Evolutionary conservation across 2,797 vertebrate genomes (phyloP), one percentile per base, ranked within the genome.

Genomic region (Hemitrygon akajei): DNA sequence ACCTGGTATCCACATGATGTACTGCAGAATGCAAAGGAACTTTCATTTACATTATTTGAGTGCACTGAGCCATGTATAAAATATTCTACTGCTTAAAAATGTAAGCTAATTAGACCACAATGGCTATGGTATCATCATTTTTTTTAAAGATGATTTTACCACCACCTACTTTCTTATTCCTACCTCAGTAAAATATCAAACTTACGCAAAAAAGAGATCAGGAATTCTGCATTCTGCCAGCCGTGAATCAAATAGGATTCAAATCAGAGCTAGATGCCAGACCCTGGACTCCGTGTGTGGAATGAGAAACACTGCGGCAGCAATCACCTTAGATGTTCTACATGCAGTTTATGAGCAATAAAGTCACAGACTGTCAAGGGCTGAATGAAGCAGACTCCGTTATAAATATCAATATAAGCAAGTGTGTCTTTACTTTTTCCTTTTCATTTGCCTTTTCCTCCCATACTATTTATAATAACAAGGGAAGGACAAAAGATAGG

Each of bases 1-100:
- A 47, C 91, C 91, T 73, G 71, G 91, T 76, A 75, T 47, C 91
- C 27, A n/a, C 91, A 75, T 27, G 27, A 75, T 47, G 91, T n/a
- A 93, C 22, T 93, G 91, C 91, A 93, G 71, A 76, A n/a, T 16
- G 47, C 91, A 75, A n/a, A 27, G 40, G 10, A 58, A 56, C 22
- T 89, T 66, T 18, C 1, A 16, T 56, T 75, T 56, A 69, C n/a
- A 66, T 69, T 89, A 60, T 69, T 89, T 69, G n/a, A 2, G 7
- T 22, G 71, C 40, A 27, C 22, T 92, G 71, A 75, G 10, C 37
- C 22, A 47, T 56, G 69, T 66, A 89, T 37, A 66, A 89, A 66
- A 69, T 34, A 89, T 89, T 89, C 12, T 66, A 37, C 12, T 75
- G 47, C 7, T 75, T 75, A 73, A n/a, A 92, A 92, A 75, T 73